phyloP scores from a whole-genome alignment of 2,113 vertebrate genomes.

The Gasterosteus aculeatus region DNA sequence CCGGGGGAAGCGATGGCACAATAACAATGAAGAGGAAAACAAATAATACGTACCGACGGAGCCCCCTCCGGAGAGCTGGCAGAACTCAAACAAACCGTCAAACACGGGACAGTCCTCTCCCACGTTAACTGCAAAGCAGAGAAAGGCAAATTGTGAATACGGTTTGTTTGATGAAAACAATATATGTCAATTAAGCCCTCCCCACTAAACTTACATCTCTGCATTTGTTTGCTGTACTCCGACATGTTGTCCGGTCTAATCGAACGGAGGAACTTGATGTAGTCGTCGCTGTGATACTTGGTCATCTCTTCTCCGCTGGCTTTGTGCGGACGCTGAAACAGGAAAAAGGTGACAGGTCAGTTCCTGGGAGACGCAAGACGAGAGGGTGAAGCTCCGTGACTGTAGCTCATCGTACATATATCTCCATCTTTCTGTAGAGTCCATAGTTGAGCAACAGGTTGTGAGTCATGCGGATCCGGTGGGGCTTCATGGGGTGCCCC shows the following conservation, averaged over 20 bases:
- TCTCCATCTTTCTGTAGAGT: slow-evolving; percentile 99
- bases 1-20: background rate
- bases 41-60: slow-evolving; percentile 89
- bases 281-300: slow-evolving; percentile 99
- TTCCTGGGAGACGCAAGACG: background rate
- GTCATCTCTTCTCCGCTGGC: slow-evolving; percentile 99
- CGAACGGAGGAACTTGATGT: slow-evolving; percentile 97
- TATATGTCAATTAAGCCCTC: background rate
- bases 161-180: background rate
- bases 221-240: slow-evolving; percentile 99
- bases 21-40: background rate
- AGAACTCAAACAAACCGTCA: slow-evolving; percentile 98
- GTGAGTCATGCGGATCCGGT: slow-evolving; percentile 98
- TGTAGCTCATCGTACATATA: slow-evolving; percentile 86
- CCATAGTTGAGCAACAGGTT: slow-evolving; percentile 98
- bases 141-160: background rate
- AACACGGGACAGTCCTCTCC: slow-evolving; percentile 99
- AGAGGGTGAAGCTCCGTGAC: background rate
- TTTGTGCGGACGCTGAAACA: slow-evolving; percentile 94
- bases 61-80: slow-evolving; percentile 95
- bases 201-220: slow-evolving; percentile 88
- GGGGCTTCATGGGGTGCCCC: slow-evolving; percentile 98
- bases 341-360: background rate
- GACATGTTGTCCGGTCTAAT: slow-evolving; percentile 99
- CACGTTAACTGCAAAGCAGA: slow-evolving; percentile 88